Percentiles rank a stretch among this genome's conserved stretches.
These are phyloP conservation scores for Pilophorus perplexus DNA, from an alignment of 2,888 invertebrate species.

Conservation along the genomic window DNA sequence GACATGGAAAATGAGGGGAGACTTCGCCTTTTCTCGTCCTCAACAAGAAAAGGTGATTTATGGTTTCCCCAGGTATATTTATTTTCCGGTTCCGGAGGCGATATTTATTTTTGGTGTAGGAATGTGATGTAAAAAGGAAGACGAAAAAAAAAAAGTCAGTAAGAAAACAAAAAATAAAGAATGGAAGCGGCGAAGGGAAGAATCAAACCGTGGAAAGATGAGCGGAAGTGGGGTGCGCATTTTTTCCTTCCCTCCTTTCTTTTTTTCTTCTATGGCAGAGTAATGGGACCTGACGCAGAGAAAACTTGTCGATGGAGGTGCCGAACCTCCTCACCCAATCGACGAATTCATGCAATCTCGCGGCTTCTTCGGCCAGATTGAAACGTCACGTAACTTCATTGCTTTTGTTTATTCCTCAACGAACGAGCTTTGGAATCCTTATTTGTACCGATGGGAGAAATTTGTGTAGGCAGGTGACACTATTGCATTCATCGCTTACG, in stretches of 20 bases:
- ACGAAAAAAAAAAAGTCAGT: background rate
- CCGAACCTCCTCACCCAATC: background rate
- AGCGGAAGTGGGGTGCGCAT: background rate
- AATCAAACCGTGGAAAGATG: slow-evolving; percentile 8
- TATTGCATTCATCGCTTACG: no score
- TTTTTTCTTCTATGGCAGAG: no score
- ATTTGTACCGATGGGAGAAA: no score
- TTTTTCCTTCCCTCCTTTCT: no score
- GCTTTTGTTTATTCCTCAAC: background rate
- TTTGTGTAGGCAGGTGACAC: no score
- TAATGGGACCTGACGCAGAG: background rate
- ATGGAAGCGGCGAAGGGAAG: background rate
- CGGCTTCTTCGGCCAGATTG: slow-evolving; percentile 2
- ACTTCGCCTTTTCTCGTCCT: slow-evolving; percentile 1
- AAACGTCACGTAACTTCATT: slow-evolving; percentile 13
- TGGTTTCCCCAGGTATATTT: slow-evolving; percentile 10
- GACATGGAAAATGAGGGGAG: background rate
- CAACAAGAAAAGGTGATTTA: slow-evolving; percentile 10
- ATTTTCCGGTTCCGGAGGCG: slow-evolving; percentile 4
- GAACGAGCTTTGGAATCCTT: no score
- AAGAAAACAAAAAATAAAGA: background rate
- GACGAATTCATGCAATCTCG: slow-evolving; percentile 14
- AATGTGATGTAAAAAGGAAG: slow-evolving; percentile 8
- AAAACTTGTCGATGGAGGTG: slow-evolving; percentile 5
- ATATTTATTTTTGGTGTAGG: slow-evolving; percentile 15